Evolutionary conservation across 2,797 vertebrate species (phyloP), one percentile per base, ranked within the genome.

Genomic region (Chelidonichthys spinosus): DNA sequence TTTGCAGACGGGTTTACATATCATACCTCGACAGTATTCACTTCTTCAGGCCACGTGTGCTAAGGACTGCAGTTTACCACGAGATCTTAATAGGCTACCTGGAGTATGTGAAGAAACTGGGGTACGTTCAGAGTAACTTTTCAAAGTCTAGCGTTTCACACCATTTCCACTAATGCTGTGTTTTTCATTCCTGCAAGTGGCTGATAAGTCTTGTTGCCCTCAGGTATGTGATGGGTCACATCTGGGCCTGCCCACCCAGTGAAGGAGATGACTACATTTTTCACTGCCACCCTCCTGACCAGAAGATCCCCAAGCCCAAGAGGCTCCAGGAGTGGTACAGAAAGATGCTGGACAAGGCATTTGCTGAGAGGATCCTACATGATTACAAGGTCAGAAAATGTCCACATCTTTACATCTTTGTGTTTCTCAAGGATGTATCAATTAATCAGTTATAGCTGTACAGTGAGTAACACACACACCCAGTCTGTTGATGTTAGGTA

Each of bases 181-280:
- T 40, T 2, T 14, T 33, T 56, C 4, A 18, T 36, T 72, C 37
- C 32, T 58, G 11, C 40, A 25, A 13, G 11, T 59, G 36, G 36
- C 63, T 74, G 25, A 82, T 56, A 11, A 49, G 14, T 63, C 13
- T 8, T 36, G 33, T 76, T 18, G 2, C 52, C 65, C 25, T 39
- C 90, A 99, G 98, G 88, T 99, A 97, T 49, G 97, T 98, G 71
- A 98, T 94, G 18, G 98, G 96, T 63, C 98, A 99, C 87, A 99
- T 99, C 89, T 99, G 98, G 98, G 98, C 98, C 71, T 99, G 98
- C 87, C 98, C 98, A 17, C 98, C 98, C 35, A 99, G 98, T 73
- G 98, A 99, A 92, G 98, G 98, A 65, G 98, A 99, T 52, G 98
- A 99, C 89, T 99, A 99, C 85, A 99, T 99, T 86, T 99, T 99